Evolutionary conservation across 2,797 vertebrate species (phyloP).

Genomic region (Pampus argenteus): DNA sequence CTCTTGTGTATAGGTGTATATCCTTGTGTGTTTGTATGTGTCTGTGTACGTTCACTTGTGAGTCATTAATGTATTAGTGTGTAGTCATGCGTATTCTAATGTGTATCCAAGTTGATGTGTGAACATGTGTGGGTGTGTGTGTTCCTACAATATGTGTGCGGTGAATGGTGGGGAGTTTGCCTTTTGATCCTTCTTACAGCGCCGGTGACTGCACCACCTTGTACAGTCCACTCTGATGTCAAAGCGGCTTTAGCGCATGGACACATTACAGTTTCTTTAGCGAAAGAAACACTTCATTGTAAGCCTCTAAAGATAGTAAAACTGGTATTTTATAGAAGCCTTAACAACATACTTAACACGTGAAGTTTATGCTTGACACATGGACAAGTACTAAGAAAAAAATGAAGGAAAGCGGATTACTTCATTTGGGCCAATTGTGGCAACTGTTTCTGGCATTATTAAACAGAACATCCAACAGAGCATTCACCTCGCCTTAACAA

Average conservation of each 20-base stretch:
- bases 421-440: constrained; percentile 4
- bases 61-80: constrained; percentile 15
- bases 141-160: constrained; percentile 51
- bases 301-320: constrained; percentile 49
- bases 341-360: constrained; percentile 31
- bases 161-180: constrained; percentile 63
- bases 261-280: constrained; percentile 71
- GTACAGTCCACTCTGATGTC: constrained; percentile 76
- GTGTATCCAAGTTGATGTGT: constrained; percentile 32
- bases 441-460: constrained; percentile 3
- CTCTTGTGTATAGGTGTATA: constrained; percentile 19
- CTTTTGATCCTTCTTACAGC: constrained; percentile 81
- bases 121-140: constrained; percentile 41
- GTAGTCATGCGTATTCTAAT: constrained; percentile 29
- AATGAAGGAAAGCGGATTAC: constrained; percentile 6
- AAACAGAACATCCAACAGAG: neutral
- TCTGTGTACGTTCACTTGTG: constrained; percentile 1
- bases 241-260: constrained; percentile 74
- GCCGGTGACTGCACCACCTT: constrained; percentile 79
- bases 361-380: constrained; percentile 18
- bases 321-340: constrained; percentile 50
- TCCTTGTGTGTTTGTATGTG: neutral
- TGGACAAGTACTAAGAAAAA: constrained; percentile 8
- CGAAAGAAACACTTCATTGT: constrained; percentile 45
- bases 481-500: constrained; percentile 15